A percentile compares a stretch with the other conserved stretches of the same genome.
Conservation (phyloP, 2,113 vertebrate genomes). For the Sprattus sprattus region DNA sequence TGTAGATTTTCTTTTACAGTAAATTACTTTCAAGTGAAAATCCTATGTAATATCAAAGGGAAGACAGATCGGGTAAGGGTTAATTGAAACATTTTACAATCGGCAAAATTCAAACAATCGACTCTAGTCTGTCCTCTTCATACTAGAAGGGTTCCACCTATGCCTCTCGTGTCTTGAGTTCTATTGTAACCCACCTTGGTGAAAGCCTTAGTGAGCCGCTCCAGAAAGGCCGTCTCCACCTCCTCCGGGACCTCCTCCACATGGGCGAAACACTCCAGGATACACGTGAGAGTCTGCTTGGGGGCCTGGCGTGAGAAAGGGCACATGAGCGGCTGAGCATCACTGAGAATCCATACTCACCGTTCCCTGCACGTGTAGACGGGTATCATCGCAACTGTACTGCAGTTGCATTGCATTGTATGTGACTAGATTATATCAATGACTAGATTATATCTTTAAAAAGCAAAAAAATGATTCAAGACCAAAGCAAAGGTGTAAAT, state of each 20-base stretch:
- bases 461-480: too few relatives aligned
- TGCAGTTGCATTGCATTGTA: too few relatives aligned
- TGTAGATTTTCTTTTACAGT: not conserved
- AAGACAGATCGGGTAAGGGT: not conserved
- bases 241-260: conserved; percentile 75
- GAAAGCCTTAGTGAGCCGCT: conserved; percentile 82
- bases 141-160: not conserved
- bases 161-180: not conserved
- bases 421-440: too few relatives aligned
- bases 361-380: not conserved
- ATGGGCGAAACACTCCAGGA: conserved; percentile 84
- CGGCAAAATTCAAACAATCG: not conserved
- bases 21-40: not conserved
- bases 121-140: too few relatives aligned
- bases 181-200: conserved; percentile 76
- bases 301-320: conserved; percentile 71
- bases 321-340: not conserved
- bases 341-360: not conserved
- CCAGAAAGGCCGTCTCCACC: conserved; percentile 82
- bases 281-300: conserved; percentile 81
- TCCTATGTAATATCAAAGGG: not conserved
- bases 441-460: too few relatives aligned
- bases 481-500: not conserved
- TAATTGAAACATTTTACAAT: not conserved
- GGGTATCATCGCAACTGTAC: not conserved